phyloP scores from a whole-genome alignment of 2,888 invertebrate genomes.

The Trachelus tabidus region DNA sequence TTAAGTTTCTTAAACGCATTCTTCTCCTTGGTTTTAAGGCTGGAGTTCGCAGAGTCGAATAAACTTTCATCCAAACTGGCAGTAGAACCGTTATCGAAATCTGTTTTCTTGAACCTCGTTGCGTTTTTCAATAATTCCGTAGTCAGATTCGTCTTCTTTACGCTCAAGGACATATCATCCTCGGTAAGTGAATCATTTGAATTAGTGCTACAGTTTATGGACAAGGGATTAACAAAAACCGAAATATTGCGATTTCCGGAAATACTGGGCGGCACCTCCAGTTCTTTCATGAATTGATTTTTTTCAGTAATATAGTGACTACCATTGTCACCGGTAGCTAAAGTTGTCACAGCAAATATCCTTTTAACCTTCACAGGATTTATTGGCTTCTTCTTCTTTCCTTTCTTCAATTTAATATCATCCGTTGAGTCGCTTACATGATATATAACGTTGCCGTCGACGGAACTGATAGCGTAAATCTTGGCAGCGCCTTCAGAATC shows the following conservation, averaged over 20 bases:
- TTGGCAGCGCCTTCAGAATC: conserved; percentile 67
- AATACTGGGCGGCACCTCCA: conserved; percentile 68
- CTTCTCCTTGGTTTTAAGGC: conserved; percentile 50
- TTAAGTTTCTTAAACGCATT: conserved; percentile 57
- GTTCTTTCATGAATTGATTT: conserved; percentile 64
- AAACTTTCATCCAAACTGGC: conserved; percentile 61
- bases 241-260: conserved; percentile 70
- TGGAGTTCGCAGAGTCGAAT: conserved; percentile 53
- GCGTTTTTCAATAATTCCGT: conserved; percentile 58
- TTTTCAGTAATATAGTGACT: conserved; percentile 66
- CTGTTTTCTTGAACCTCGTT: conserved; percentile 58
- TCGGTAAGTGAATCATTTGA: conserved; percentile 61
- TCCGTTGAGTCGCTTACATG: conserved; percentile 68
- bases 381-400: conserved; percentile 47
- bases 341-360: conserved; percentile 70
- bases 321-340: conserved; percentile 65
- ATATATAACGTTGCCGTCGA: conserved; percentile 81
- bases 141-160: conserved; percentile 42
- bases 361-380: conserved; percentile 66
- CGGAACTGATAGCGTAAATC: conserved; percentile 85
- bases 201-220: conserved; percentile 56
- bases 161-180: conserved; percentile 44
- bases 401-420: conserved; percentile 50
- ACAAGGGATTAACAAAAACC: conserved; percentile 76
- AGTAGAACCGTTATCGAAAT: conserved; percentile 55